A percentile compares a stretch with the other conserved stretches of the same genome.
Conservation (phyloP, 2,888 invertebrate species). For the Coenonympha arcania region DNA sequence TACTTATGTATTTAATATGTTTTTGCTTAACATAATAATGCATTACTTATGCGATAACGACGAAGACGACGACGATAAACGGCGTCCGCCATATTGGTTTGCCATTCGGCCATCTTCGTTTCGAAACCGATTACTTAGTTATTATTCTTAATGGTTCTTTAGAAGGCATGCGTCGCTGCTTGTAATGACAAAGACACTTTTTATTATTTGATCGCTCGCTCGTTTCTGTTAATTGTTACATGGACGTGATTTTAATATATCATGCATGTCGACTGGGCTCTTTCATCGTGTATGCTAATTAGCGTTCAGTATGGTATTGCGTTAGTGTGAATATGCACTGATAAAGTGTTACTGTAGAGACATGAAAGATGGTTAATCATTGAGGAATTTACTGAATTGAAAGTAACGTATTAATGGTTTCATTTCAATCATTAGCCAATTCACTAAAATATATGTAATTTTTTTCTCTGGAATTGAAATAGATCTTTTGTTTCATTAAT, state of each 20-base stretch:
- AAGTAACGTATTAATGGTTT: too few relatives aligned
- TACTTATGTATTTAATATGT: background rate
- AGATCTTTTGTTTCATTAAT: background rate
- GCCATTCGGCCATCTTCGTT: constrained; percentile 23
- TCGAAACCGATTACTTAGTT: constrained; percentile 47
- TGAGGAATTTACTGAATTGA: background rate
- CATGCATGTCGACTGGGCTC: constrained; percentile 61
- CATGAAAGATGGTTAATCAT: constrained; percentile 1
- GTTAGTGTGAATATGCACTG: constrained; percentile 4
- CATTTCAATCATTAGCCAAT: background rate
- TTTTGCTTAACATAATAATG: background rate
- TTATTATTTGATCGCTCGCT: constrained; percentile 69
- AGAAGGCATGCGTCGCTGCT: constrained; percentile 47
- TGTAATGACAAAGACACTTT: constrained; percentile 68
- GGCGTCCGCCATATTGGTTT: constrained; percentile 49
- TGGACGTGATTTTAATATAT: constrained; percentile 72
- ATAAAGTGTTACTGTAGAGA: background rate
- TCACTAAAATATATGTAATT: background rate
- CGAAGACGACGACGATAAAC: too few relatives aligned
- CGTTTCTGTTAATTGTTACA: constrained; percentile 68
- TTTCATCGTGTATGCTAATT: constrained; percentile 67
- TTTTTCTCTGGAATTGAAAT: background rate
- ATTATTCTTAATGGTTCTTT: constrained; percentile 53
- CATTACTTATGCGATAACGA: background rate
- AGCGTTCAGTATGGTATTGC: constrained; percentile 23